Conservation (phyloP, 2,113 vertebrate genomes). For the Anoplopoma fimbria region DNA sequence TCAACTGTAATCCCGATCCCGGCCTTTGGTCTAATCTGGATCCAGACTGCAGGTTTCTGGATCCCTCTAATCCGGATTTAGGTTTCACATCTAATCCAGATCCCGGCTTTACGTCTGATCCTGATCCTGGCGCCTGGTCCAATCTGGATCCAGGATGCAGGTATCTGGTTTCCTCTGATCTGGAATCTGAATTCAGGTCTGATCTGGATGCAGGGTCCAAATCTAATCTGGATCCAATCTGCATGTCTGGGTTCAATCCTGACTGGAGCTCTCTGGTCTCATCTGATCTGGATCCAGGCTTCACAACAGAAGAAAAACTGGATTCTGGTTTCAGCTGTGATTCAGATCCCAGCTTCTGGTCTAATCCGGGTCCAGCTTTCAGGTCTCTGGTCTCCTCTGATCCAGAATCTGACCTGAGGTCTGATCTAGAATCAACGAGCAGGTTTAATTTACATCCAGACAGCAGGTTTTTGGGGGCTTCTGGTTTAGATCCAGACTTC, state of each 20-base stretch:
- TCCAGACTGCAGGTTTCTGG: too few relatives aligned
- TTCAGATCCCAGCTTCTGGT: not conserved
- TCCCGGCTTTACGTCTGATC: too few relatives aligned
- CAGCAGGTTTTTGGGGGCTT: not conserved
- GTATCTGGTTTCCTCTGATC: not conserved
- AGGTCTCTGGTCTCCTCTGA: not conserved
- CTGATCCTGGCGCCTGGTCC: not conserved
- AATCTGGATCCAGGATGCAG: not conserved
- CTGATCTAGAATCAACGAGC: not conserved
- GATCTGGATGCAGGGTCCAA: not conserved
- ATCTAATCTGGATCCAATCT: not conserved
- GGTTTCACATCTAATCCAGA: too few relatives aligned
- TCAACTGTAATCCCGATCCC: too few relatives aligned
- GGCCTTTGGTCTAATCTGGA: too few relatives aligned
- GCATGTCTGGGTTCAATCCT: too few relatives aligned
- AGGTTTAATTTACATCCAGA: not conserved
- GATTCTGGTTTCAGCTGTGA: too few relatives aligned
- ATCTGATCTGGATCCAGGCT: not conserved
- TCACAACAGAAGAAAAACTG: too few relatives aligned
- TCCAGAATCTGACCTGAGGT: not conserved
- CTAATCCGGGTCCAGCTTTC: not conserved
- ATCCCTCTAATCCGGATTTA: too few relatives aligned
- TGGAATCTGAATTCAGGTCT: not conserved
- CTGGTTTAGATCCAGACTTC: not conserved
- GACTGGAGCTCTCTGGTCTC: too few relatives aligned